These are phyloP conservation scores for Myiozetetes cayanensis DNA, from an alignment of 2,113 vertebrate species.

Conservation along the genomic window DNA sequence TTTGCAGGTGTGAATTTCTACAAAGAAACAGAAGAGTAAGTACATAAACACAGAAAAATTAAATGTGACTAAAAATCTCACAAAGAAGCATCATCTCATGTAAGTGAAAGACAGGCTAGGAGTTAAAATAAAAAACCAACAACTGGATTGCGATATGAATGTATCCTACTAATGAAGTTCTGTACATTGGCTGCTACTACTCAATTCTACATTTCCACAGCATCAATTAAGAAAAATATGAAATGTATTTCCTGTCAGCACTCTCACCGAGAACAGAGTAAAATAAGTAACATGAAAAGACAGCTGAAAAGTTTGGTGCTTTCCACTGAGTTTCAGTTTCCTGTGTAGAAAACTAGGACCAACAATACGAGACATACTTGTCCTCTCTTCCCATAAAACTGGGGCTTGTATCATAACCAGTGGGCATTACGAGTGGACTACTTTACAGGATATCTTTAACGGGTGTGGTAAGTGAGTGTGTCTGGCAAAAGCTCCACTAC, in stretches of 20 bases:
- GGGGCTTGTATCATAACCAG: not conserved
- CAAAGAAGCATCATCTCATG: not conserved
- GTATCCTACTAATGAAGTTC: not conserved
- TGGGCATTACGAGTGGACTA: not conserved
- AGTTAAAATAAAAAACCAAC: not conserved
- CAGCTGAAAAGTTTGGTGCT: slow-evolving; percentile 46
- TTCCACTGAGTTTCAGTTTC: slow-evolving; percentile 32
- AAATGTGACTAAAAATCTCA: not conserved
- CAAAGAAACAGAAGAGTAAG: not conserved
- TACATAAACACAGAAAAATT: not conserved
- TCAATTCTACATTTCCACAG: not conserved
- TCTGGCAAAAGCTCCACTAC: not conserved
- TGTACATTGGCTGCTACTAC: not conserved
- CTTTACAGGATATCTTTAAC: not conserved
- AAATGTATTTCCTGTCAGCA: slow-evolving; percentile 28
- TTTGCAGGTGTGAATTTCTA: not conserved
- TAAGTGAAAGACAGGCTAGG: not conserved
- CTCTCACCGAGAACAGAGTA: not conserved
- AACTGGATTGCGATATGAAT: not conserved
- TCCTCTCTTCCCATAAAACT: not conserved
- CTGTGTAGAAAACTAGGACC: not conserved
- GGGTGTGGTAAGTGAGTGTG: not conserved
- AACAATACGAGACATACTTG: not conserved
- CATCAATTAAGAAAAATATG: slow-evolving; percentile 1
- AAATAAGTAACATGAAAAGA: not conserved